Conservation (phyloP, 2,113 vertebrate species). For the Atlantisia rogersi region DNA sequence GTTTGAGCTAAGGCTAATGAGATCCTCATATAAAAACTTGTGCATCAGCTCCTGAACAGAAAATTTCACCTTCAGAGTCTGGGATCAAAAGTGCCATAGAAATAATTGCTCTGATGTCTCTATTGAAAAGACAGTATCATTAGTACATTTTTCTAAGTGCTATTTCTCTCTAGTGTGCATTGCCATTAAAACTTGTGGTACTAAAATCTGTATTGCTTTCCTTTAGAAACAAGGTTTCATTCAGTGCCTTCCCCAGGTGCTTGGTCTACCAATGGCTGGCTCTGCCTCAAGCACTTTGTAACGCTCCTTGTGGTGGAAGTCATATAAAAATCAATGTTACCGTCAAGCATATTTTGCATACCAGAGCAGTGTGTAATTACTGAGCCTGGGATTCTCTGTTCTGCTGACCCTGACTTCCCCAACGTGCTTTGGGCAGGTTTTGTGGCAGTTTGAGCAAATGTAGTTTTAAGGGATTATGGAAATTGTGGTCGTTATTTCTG, state of each 20-base stretch:
- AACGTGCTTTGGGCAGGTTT: background rate
- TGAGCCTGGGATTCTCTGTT: background rate
- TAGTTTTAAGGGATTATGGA: background rate
- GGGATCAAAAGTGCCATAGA: background rate
- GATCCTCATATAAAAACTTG: background rate
- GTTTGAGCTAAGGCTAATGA: background rate
- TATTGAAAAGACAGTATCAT: slow-evolving; percentile 14
- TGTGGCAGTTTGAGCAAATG: background rate
- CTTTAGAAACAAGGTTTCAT: slow-evolving; percentile 25
- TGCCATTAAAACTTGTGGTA: slow-evolving; percentile 24
- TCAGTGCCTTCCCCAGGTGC: background rate
- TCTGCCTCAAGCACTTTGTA: slow-evolving; percentile 21
- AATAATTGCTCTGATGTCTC: slow-evolving; percentile 13
- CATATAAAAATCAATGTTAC: slow-evolving; percentile 14
- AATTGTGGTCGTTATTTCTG: background rate
- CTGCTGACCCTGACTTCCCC: background rate
- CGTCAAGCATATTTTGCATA: background rate
- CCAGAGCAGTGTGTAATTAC: background rate
- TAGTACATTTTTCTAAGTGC: background rate
- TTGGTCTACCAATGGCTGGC: slow-evolving; percentile 10
- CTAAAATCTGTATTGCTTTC: slow-evolving; percentile 4
- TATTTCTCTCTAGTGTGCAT: slow-evolving; percentile 43
- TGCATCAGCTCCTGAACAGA: background rate
- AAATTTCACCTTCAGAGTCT: slow-evolving; percentile 17
- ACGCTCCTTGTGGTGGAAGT: background rate